Percentiles rank a stretch among this genome's conserved stretches.
Conservation (phyloP, 2,888 invertebrate species). For the Galerucella pusilla region DNA sequence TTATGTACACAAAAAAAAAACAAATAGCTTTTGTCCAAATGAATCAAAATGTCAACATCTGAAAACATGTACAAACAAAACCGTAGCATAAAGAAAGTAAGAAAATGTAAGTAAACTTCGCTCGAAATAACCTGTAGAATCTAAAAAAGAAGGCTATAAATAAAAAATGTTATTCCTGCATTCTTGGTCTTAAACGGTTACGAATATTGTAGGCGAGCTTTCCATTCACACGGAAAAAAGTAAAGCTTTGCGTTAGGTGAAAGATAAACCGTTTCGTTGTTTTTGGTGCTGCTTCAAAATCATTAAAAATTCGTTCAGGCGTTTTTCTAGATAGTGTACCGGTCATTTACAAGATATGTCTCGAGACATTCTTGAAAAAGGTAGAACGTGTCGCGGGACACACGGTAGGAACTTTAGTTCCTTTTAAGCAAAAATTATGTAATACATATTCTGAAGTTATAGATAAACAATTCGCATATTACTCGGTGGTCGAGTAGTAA, state of each 20-base stretch:
- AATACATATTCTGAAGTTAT: no score
- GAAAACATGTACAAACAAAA: neutral
- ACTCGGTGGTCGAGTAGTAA: no score
- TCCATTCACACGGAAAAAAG: slow-evolving; percentile 4
- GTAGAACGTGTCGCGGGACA: no score
- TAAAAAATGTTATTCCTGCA: slow-evolving; percentile 1
- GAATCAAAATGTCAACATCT: neutral
- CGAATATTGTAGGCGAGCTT: neutral
- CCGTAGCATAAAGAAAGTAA: neutral
- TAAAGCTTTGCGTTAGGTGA: neutral
- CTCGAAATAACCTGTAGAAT: neutral
- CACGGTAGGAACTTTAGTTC: no score
- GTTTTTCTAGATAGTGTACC: neutral
- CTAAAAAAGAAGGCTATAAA: slow-evolving; percentile 12
- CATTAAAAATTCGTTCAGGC: neutral
- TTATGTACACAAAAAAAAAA: neutral
- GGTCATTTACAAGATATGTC: neutral
- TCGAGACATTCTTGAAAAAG: neutral
- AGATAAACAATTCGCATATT: no score
- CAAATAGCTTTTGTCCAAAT: neutral
- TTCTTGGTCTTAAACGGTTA: slow-evolving; percentile 4
- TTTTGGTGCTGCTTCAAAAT: neutral
- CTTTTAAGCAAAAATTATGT: no score
- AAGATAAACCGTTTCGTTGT: neutral
- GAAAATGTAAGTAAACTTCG: slow-evolving; percentile 7